Conservation (phyloP, 2,888 invertebrate species). For the Netelia melanura region DNA sequence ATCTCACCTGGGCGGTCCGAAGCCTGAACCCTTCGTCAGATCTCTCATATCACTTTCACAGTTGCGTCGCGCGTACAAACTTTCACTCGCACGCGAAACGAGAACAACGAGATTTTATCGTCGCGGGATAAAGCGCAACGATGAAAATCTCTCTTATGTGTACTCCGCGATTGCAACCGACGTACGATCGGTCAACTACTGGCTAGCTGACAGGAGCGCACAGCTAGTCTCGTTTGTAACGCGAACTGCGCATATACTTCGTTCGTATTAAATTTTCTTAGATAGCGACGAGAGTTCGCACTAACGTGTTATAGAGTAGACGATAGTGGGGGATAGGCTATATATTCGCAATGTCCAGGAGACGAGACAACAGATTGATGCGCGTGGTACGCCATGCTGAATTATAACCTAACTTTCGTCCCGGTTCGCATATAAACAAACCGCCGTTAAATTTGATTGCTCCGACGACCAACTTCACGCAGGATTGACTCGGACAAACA, state of each 20-base stretch:
- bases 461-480: not conserved
- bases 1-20: constrained; percentile 79
- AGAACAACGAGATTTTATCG: constrained; percentile 36
- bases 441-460: not conserved
- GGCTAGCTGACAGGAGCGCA: constrained; percentile 45
- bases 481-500: not conserved
- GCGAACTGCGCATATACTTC: constrained; percentile 44
- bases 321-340: not conserved
- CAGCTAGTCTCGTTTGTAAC: not conserved
- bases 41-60: constrained; percentile 56
- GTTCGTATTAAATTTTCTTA: constrained; percentile 11
- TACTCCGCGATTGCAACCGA: constrained; percentile 53
- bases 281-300: not conserved
- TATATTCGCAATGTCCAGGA: not conserved
- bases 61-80: constrained; percentile 1
- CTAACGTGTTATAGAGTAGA: constrained; percentile 20
- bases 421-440: not conserved
- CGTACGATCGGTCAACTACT: constrained; percentile 64
- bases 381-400: not conserved
- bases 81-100: constrained; percentile 35
- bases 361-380: not conserved
- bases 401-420: not conserved
- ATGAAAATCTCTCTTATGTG: constrained; percentile 47
- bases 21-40: constrained; percentile 67
- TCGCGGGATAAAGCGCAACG: constrained; percentile 49